These are phyloP conservation scores for Calliopum simillimum DNA, from an alignment of 2,888 invertebrate genomes.

Conservation along the genomic window DNA sequence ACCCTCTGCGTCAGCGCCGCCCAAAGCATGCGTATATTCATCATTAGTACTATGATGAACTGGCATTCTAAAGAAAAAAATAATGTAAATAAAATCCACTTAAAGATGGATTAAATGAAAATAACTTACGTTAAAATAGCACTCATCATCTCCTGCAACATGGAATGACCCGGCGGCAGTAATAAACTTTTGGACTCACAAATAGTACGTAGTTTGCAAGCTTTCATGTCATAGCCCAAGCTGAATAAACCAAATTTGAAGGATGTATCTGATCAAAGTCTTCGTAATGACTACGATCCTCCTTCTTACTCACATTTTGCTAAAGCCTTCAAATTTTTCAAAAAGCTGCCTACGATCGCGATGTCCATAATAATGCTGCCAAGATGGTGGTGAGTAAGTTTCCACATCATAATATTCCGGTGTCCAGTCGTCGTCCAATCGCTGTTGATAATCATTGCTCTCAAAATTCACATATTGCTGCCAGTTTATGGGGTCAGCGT, in stretches of 20 bases:
- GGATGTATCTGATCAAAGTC: too few relatives aligned
- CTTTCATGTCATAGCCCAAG: slow-evolving; percentile 57
- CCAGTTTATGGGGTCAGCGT: slow-evolving; percentile 50
- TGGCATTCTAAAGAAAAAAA: too few relatives aligned
- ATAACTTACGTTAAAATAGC: slow-evolving; percentile 73
- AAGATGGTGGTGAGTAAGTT: too few relatives aligned
- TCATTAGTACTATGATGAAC: slow-evolving; percentile 45
- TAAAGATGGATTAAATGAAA: too few relatives aligned
- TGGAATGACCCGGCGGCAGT: slow-evolving; percentile 73
- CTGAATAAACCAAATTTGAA: too few relatives aligned
- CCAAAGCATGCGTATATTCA: slow-evolving; percentile 59
- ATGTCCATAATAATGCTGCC: slow-evolving; percentile 55
- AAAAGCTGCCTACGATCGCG: slow-evolving; percentile 62
- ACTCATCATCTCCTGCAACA: slow-evolving; percentile 76
- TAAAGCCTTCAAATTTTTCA: slow-evolving; percentile 55
- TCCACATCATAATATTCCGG: too few relatives aligned
- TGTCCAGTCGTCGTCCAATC: too few relatives aligned
- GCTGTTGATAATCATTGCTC: slow-evolving; percentile 36
- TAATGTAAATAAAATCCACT: too few relatives aligned
- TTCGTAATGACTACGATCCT: too few relatives aligned
- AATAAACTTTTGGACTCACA: slow-evolving; percentile 75
- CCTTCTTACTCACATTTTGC: slow-evolving; percentile 57
- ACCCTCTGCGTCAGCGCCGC: slow-evolving; percentile 46
- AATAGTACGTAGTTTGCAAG: slow-evolving; percentile 75
- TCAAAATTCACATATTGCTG: slow-evolving; percentile 51